A percentile compares a stretch with the other conserved stretches of the same genome.
Evolutionary conservation across 2,797 vertebrate genomes (phyloP).

Genomic region (Graptemys geographica): DNA sequence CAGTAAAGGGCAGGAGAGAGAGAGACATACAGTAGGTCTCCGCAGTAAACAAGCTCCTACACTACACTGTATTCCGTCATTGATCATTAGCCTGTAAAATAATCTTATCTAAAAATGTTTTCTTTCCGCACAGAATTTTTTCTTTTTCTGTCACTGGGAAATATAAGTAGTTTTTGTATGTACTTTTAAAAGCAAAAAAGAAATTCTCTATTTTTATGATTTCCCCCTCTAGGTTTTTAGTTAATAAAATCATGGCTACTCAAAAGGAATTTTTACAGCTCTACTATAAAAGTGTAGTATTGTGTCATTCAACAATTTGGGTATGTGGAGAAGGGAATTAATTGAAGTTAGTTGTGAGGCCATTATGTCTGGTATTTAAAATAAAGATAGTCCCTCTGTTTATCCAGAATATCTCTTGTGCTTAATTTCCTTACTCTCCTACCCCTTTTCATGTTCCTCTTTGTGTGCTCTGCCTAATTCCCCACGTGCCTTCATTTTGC

Average conservation of each 20-base stretch:
- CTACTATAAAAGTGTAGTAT: neutral
- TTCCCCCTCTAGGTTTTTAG: neutral
- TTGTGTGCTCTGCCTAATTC: neutral
- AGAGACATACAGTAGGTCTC: neutral
- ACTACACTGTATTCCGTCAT: neutral
- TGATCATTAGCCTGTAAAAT: neutral
- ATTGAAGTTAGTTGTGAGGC: neutral
- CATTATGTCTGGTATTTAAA: neutral
- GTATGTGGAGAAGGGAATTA: neutral
- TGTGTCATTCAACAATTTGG: neutral
- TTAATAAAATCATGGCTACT: neutral
- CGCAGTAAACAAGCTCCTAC: neutral
- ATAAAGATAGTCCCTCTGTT: neutral
- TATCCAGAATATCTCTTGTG: neutral
- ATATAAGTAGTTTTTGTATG: neutral
- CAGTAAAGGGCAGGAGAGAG: neutral
- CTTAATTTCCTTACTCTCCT: neutral
- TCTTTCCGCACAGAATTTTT: neutral
- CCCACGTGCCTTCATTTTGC: neutral
- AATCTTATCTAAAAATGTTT: neutral
- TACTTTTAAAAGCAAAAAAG: slow-evolving; percentile 4
- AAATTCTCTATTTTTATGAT: neutral
- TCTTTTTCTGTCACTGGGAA: neutral
- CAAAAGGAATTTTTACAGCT: neutral
- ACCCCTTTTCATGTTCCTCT: neutral